Evolutionary conservation across 1,140 invertebrate genomes (phyloP), one percentile per base, ranked within the genome.

Genomic region (Heterodera carotae): DNA sequence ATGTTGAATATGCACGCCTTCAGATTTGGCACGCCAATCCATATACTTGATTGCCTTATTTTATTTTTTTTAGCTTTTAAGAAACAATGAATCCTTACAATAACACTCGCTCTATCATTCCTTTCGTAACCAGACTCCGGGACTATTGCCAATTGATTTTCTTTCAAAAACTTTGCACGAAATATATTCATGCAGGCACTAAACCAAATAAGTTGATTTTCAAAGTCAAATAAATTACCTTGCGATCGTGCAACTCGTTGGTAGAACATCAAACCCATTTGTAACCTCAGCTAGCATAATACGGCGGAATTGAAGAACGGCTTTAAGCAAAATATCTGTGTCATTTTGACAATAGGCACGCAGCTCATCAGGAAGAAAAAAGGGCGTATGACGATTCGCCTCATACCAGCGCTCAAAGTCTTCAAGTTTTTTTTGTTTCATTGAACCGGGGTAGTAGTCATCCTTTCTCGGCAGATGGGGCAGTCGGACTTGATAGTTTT

Each of bases 91-190:
- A 43, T 43, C 6, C 12, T 43, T 2, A 43, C 68, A 8, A 31
- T 7, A 12, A 34, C 10, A 33, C 68, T 69, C 33, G 33, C 33
- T 25, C 43, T 27, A 29, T 69, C 68, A 18, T 27, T 25, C 18
- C 33, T 69, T 18, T 69, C 68, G n/a, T 69, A 69, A 10, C 68
- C 68, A 43, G 25, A 8, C 33, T 69, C 68, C 10, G 68, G 68
- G 15, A 69, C 68, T 12, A 69, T 31, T 8, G 33, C 68, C 68
- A 69, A 34, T 18, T 69, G 68, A 25, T 69, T 27, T 29, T 25
- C 33, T n/a, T 69, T 69, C 43, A 69, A 12, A 25, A 29, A 48
- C n/a, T 12, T 69, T 69, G 43, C 33, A 8, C 68, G 68, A 48
- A 69, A 69, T 15, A 39, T 36, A 18, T 31, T 69, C 43, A 69